These are phyloP conservation scores for Agrotis exclamationis DNA, from an alignment of 2,888 invertebrate species.

Conservation along the genomic window DNA sequence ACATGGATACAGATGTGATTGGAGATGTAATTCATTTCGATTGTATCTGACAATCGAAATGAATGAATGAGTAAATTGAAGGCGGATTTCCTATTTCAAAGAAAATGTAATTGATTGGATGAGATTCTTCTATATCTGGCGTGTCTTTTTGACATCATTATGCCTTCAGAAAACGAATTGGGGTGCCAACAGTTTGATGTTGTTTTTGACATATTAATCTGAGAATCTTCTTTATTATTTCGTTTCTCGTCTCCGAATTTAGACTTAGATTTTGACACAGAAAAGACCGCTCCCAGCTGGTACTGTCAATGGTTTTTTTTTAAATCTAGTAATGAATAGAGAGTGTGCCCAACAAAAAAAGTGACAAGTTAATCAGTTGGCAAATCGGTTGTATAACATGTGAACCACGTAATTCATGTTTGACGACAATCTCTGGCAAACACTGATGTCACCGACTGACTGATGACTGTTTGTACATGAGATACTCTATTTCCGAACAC, in stretches of 20 bases:
- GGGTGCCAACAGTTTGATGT: constrained; percentile 13
- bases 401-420: constrained; percentile 66
- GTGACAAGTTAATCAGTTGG: constrained; percentile 66
- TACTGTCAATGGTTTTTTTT: constrained; percentile 40
- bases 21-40: constrained; percentile 23
- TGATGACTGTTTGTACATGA: constrained; percentile 50
- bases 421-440: constrained; percentile 65
- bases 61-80: constrained; percentile 35
- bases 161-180: constrained; percentile 7
- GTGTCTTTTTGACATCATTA: constrained; percentile 24
- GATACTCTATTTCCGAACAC: constrained; percentile 55
- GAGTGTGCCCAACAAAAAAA: constrained; percentile 53
- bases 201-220: constrained; percentile 20
- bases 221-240: constrained; percentile 19
- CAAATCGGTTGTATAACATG: constrained; percentile 70
- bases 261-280: constrained; percentile 25
- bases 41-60: too few relatives aligned
- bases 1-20: constrained; percentile 38
- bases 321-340: constrained; percentile 52
- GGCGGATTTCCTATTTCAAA: constrained; percentile 40
- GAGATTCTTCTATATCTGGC: not conserved
- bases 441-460: constrained; percentile 71
- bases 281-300: constrained; percentile 30
- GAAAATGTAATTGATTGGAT: constrained; percentile 30
- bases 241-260: constrained; percentile 23